Evolutionary conservation across 2,888 invertebrate species (phyloP), one percentile per base, ranked within the genome.

Genomic region (Drosophila anceps): DNA sequence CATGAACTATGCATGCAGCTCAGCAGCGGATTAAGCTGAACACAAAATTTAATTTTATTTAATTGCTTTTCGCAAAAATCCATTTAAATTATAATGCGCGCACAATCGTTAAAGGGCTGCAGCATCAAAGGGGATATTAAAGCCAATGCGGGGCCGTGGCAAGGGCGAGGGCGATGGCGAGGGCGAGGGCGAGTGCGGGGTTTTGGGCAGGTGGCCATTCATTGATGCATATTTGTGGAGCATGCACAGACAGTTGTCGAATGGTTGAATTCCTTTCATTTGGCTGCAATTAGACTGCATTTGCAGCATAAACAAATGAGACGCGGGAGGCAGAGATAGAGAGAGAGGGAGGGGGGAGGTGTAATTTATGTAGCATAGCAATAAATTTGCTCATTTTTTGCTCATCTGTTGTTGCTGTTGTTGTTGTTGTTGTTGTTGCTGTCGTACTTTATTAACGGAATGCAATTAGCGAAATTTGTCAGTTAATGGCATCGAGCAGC

Each of bases 1-100:
- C 88, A 86, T 83, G 88, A 84, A 87, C 76, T 87, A 84, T 89
- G 87, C 85, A 79, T 80, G 84, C 85, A 81, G 84, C 85, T 89
- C 84, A 87, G 69, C 71, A 69, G 67, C 71, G 87, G 89, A 86
- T 84, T 86, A 86, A 89, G 82, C 77, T 63, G 64, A 76, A 81
- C 68, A 87, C 83, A 73, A 87, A 89, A 86, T 86, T 89, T 87
- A 89, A 86, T 86, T 86, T 86, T 72, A 84, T 81, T 79, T 89
- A 89, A 89, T 89, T 84, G 89, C 85, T 84, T 86, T 85, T 89
- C 70, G 86, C 86, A 88, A 88, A 84, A 81, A 84, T 88, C 86
- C 84, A 88, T 86, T 84, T 83, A 88, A 84, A 88, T 88, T 88
- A 86, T 88, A 84, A 86, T 86, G 76, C 84, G 73, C 62, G 81